Evolutionary conservation across 2,797 vertebrate genomes (phyloP).

Genomic region (Gymnothorax javanicus): DNA sequence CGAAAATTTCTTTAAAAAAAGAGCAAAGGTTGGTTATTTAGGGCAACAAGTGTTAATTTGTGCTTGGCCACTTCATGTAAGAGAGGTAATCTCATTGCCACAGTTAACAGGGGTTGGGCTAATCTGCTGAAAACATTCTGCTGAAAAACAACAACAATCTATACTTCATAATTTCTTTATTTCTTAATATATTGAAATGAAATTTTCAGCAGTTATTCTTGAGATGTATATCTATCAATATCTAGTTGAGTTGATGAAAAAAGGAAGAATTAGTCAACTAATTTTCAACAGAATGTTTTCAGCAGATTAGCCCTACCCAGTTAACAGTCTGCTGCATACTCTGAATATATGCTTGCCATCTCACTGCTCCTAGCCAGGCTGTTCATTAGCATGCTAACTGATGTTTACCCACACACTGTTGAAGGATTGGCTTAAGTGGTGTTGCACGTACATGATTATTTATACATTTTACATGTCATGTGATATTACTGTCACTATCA

Average conservation of each 20-base stretch:
- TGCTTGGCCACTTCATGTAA: neutral
- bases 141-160: no score
- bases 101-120: no score
- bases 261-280: no score
- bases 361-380: neutral
- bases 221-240: no score
- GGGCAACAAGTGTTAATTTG: neutral
- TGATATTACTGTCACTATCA: neutral
- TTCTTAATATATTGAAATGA: no score
- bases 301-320: no score
- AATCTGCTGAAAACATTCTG: no score
- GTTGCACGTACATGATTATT: neutral
- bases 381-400: neutral
- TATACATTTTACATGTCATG: neutral
- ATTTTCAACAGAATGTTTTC: no score
- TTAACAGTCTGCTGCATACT: neutral
- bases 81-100: neutral
- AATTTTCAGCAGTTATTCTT: no score
- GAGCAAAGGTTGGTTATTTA: neutral
- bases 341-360: neutral
- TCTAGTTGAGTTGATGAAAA: no score
- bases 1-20: neutral
- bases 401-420: neutral
- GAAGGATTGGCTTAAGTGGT: neutral
- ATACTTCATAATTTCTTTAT: no score